Percentiles rank a stretch among this genome's conserved stretches.
Evolutionary conservation across 2,888 invertebrate species (phyloP).

Genomic region (Linyphia triangularis): DNA sequence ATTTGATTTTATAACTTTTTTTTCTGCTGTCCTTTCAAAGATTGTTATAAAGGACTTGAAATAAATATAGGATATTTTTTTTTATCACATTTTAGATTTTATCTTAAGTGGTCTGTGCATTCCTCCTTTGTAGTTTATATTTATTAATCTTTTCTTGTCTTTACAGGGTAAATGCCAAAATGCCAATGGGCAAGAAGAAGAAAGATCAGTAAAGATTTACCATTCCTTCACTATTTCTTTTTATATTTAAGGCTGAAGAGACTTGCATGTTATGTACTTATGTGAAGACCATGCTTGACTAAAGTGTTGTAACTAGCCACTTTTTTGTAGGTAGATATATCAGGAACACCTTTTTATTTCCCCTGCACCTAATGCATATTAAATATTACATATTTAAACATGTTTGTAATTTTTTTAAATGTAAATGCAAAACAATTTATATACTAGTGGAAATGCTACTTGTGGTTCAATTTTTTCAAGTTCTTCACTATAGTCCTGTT

Average conservation of each 20-base stretch:
- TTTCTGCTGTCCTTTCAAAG: too few relatives aligned
- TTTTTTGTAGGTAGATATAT: conserved; percentile 68
- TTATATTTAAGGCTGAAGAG: conserved; percentile 72
- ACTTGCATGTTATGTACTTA: conserved; percentile 70
- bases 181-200: conserved; percentile 72
- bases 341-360: conserved; percentile 53
- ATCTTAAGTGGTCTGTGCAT: too few relatives aligned
- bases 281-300: conserved; percentile 64
- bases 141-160: background rate
- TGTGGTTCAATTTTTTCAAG: conserved; percentile 58
- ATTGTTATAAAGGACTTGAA: too few relatives aligned
- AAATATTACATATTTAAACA: conserved; percentile 24
- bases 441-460: conserved; percentile 69
- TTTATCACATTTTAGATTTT: too few relatives aligned
- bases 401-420: conserved; percentile 60
- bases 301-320: conserved; percentile 75
- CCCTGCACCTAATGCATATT: conserved; percentile 50
- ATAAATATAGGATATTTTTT: too few relatives aligned
- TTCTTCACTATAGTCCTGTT: conserved; percentile 57
- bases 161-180: conserved; percentile 70
- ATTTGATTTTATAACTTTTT: too few relatives aligned
- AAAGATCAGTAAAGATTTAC: conserved; percentile 70
- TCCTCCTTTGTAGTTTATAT: background rate
- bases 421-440: conserved; percentile 65
- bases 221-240: conserved; percentile 70